phyloP scores from a whole-genome alignment of 2,888 invertebrate species.

The Calameuta filiformis region DNA sequence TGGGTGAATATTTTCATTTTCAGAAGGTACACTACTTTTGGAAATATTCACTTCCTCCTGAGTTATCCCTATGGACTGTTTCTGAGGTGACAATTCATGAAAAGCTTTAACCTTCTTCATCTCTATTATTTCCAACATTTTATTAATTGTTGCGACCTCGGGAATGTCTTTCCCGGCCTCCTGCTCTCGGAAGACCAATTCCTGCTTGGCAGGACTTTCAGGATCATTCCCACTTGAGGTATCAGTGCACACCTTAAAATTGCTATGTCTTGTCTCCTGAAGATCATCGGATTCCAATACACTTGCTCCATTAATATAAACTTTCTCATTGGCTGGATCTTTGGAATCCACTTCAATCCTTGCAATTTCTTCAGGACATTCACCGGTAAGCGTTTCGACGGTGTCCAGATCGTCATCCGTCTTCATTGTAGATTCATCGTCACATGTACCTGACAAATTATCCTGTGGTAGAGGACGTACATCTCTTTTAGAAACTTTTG shows the following conservation, averaged over 20 bases:
- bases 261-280: too few relatives aligned
- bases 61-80: background rate
- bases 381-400: slow-evolving; percentile 18
- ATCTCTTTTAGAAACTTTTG: slow-evolving; percentile 38
- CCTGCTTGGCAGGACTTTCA: background rate
- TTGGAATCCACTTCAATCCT: slow-evolving; percentile 12
- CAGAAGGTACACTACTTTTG: background rate
- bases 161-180: background rate
- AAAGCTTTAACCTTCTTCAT: slow-evolving; percentile 49
- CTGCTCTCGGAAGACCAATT: slow-evolving; percentile 2
- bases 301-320: slow-evolving; percentile 65
- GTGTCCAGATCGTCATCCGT: background rate
- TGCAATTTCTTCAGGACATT: slow-evolving; percentile 6
- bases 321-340: slow-evolving; percentile 11
- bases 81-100: slow-evolving; percentile 22
- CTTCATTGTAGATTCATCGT: background rate
- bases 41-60: background rate
- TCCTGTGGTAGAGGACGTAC: slow-evolving; percentile 37
- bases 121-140: slow-evolving; percentile 56
- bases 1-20: background rate
- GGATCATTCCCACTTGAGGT: background rate
- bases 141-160: slow-evolving; percentile 30
- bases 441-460: background rate
- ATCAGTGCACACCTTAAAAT: too few relatives aligned
- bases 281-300: slow-evolving; percentile 65